phyloP scores from a whole-genome alignment of 2,888 invertebrate genomes.

The Archaeoteleia sp. region DNA sequence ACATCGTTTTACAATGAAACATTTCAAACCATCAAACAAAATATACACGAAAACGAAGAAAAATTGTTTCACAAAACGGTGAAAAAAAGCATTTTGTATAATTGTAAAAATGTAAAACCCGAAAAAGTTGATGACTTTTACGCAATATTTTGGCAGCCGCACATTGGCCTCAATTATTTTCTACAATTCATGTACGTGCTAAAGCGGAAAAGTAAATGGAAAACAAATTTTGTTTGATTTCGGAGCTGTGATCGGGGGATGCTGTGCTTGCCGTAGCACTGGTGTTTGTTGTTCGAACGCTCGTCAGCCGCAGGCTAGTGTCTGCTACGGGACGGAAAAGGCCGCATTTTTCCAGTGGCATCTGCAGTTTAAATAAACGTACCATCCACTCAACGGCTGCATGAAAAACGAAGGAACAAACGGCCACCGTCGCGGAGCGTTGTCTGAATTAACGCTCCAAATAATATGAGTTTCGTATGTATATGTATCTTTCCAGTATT shows the following conservation, averaged over 20 bases:
- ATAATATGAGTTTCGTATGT: conserved; percentile 60
- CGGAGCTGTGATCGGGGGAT: conserved; percentile 61
- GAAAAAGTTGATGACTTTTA: conserved; percentile 8
- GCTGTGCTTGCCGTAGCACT: conserved; percentile 60
- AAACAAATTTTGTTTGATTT: conserved; percentile 64
- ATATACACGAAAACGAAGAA: neutral
- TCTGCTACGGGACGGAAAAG: conserved; percentile 48
- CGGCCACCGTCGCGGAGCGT: conserved; percentile 48
- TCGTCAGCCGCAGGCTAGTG: conserved; percentile 67
- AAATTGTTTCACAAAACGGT: neutral
- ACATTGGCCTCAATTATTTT: conserved; percentile 28
- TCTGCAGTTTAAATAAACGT: conserved; percentile 68
- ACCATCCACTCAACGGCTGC: conserved; percentile 57
- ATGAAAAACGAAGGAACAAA: conserved; percentile 62
- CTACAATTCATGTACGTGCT: conserved; percentile 42
- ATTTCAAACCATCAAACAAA: no score
- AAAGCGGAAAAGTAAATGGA: conserved; percentile 49
- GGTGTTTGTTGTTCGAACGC: conserved; percentile 65
- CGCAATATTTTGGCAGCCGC: neutral
- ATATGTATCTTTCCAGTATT: conserved; percentile 67
- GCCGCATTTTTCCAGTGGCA: conserved; percentile 63
- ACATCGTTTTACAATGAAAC: no score
- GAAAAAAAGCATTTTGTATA: neutral
- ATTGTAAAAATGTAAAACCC: conserved; percentile 6
- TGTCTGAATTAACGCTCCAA: conserved; percentile 54